These are phyloP conservation scores for Motacilla alba DNA, from an alignment of 2,113 vertebrate species.

Conservation along the genomic window DNA sequence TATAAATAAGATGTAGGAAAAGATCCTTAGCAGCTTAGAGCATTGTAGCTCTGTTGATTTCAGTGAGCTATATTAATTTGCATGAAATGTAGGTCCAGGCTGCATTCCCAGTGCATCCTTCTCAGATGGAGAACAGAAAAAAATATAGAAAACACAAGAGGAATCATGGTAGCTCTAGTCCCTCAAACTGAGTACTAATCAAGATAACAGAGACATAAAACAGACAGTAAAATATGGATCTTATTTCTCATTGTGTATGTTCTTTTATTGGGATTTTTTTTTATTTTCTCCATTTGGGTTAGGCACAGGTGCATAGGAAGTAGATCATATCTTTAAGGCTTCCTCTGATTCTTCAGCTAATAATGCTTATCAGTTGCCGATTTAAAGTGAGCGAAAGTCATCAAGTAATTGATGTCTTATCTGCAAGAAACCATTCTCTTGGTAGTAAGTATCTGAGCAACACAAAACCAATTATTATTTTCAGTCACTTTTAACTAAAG, in stretches of 20 bases:
- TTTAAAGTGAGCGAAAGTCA: constrained; percentile 31
- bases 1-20: background rate
- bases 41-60: background rate
- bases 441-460: constrained; percentile 4
- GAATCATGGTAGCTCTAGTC: background rate
- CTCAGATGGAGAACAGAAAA: background rate
- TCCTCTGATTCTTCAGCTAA: background rate
- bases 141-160: background rate
- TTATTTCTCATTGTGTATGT: background rate
- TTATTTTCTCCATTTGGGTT: background rate
- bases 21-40: background rate
- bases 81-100: background rate
- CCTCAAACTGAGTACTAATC: background rate
- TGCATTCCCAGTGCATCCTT: constrained; percentile 12
- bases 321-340: background rate
- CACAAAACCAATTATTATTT: constrained; percentile 20
- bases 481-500: constrained; percentile 13
- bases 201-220: background rate
- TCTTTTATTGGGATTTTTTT: background rate
- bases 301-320: background rate
- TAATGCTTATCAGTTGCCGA: background rate
- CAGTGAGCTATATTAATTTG: background rate
- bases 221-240: background rate
- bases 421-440: constrained; percentile 25
- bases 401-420: background rate